Evolutionary conservation across 2,797 vertebrate genomes (phyloP).

Genomic region (Microctenopoma steveboyesi): DNA sequence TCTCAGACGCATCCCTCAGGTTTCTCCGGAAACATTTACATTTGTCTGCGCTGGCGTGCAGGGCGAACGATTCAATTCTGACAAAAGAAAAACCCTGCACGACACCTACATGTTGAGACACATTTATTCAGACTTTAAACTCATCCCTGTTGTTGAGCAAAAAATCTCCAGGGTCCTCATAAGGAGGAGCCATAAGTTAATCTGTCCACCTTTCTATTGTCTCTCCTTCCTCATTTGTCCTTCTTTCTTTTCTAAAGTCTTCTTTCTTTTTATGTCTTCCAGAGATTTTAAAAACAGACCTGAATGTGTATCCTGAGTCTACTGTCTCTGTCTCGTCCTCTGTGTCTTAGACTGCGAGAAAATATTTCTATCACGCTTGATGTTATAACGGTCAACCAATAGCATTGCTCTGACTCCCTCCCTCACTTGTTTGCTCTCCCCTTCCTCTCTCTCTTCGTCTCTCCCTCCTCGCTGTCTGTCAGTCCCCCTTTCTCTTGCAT

Average conservation of each 20-base stretch:
- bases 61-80: constrained; percentile 21
- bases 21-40: constrained; percentile 49
- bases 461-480: constrained; percentile 36
- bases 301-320: constrained; percentile 64
- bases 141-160: constrained; percentile 41
- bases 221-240: constrained; percentile 19
- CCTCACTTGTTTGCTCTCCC: constrained; percentile 59
- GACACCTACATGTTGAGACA: constrained; percentile 64
- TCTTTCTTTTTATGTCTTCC: constrained; percentile 22
- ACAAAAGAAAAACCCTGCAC: constrained; percentile 32
- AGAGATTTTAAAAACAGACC: constrained; percentile 53
- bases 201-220: constrained; percentile 54
- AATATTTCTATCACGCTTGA: constrained; percentile 74
- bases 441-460: constrained; percentile 24
- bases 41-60: constrained; percentile 48
- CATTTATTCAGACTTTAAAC: constrained; percentile 53
- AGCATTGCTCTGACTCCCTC: constrained; percentile 64
- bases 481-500: constrained; percentile 44
- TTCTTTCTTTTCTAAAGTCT: constrained; percentile 29
- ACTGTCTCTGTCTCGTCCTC: constrained; percentile 55
- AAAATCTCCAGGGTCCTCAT: constrained; percentile 55
- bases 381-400: constrained; percentile 76
- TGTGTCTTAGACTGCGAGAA: constrained; percentile 67
- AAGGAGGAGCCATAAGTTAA: constrained; percentile 62
- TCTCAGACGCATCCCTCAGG: constrained; percentile 73